A percentile compares a stretch with the other conserved stretches of the same genome.
Evolutionary conservation across 2,797 vertebrate genomes (phyloP).

Genomic region (Buceros bicornis): DNA sequence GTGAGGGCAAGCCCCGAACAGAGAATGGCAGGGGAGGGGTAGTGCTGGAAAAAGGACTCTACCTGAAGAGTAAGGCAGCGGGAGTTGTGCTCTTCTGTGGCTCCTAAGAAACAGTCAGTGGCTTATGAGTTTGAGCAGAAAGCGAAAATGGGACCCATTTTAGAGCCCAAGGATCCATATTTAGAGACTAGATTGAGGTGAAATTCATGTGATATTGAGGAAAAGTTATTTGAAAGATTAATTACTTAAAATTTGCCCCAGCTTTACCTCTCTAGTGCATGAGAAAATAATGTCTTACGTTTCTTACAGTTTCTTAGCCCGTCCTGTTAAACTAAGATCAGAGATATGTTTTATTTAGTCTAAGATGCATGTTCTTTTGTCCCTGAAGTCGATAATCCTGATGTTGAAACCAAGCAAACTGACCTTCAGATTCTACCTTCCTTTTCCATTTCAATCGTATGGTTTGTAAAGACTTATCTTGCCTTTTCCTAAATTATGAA

Average conservation of each 20-base stretch:
- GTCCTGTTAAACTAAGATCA: too few species aligned
- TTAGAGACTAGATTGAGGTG: not conserved
- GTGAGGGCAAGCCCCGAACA: not conserved
- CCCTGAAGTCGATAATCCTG: not conserved
- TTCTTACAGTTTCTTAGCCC: not conserved
- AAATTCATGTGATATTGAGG: not conserved
- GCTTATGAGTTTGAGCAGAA: not conserved
- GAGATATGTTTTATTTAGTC: not conserved
- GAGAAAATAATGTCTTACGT: not conserved
- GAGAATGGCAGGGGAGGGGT: not conserved
- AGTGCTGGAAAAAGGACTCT: not conserved
- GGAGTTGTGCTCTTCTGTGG: not conserved
- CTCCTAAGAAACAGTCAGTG: not conserved
- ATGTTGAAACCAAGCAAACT: not conserved
- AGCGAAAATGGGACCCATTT: not conserved
- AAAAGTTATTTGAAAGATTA: not conserved
- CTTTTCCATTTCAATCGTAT: not conserved
- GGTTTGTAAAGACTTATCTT: not conserved
- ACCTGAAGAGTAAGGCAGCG: not conserved
- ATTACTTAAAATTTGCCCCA: not conserved
- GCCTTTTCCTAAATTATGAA: not conserved
- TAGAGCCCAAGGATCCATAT: not conserved
- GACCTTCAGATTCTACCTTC: not conserved
- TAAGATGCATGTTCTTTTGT: not conserved
- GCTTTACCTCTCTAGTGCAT: not conserved